Conservation (phyloP, 2,113 vertebrate species). For the Xenopus laevis region DNA sequence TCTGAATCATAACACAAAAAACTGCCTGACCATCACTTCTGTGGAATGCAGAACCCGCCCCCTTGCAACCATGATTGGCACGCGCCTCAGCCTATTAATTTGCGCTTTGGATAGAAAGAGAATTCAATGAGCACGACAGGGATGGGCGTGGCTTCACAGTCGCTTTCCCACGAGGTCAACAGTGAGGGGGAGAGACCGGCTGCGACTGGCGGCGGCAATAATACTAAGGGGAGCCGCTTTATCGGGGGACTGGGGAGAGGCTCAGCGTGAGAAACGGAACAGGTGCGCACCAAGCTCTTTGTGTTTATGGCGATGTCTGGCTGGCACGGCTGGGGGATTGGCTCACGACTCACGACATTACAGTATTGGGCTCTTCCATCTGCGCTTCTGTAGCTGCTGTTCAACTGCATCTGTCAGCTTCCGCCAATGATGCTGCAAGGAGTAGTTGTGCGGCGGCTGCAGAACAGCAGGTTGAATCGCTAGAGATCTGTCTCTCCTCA, state of each 20-base stretch:
- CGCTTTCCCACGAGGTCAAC: slow-evolving; percentile 42
- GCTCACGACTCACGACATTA: accelerated
- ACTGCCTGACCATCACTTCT: too few relatives aligned
- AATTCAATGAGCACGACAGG: not conserved
- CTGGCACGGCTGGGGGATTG: too few relatives aligned
- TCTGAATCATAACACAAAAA: too few relatives aligned
- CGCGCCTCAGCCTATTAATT: not conserved
- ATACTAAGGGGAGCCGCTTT: not conserved
- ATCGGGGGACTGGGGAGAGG: not conserved
- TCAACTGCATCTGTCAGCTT: not conserved
- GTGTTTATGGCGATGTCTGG: too few relatives aligned
- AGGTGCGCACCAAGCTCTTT: not conserved
- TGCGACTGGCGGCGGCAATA: slow-evolving; percentile 1
- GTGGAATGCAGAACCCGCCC: too few relatives aligned
- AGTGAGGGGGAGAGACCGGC: slow-evolving; percentile 1
- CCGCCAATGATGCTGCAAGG: not conserved
- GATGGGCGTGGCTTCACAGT: slow-evolving; percentile 23
- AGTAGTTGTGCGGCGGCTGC: too few relatives aligned
- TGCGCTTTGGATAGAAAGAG: not conserved
- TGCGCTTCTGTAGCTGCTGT: not conserved
- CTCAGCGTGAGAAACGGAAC: not conserved
- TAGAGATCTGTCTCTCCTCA: too few relatives aligned
- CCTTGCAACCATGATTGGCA: not conserved
- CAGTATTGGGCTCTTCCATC: not conserved
- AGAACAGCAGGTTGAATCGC: too few relatives aligned